These are phyloP conservation scores for Lomographa bimaculata DNA, from an alignment of 2,888 invertebrate species.

Conservation along the genomic window DNA sequence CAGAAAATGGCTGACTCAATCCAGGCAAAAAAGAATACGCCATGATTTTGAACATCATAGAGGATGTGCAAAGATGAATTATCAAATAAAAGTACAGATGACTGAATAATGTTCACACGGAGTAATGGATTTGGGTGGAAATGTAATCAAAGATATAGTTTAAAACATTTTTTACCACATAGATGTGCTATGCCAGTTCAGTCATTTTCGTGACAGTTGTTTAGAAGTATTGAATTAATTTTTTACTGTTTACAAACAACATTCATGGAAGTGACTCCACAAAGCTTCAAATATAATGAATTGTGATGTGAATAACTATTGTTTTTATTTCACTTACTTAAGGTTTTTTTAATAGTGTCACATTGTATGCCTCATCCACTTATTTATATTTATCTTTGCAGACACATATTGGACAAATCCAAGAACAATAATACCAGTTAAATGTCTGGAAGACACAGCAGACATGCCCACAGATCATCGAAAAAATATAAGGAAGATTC, in stretches of 20 bases:
- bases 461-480: conserved; percentile 44
- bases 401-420: conserved; percentile 40
- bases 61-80: conserved; percentile 47
- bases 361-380: conserved; percentile 24
- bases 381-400: conserved; percentile 57
- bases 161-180: conserved; percentile 47
- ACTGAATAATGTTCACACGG: conserved; percentile 66
- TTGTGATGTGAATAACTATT: conserved; percentile 27
- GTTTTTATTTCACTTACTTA: conserved; percentile 27
- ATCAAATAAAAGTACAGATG: conserved; percentile 56
- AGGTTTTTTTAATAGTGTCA: conserved; percentile 26
- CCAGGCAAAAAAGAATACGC: no score
- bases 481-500: conserved; percentile 48
- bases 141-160: conserved; percentile 80
- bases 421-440: conserved; percentile 13
- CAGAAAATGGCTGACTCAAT: conserved; percentile 32
- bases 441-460: conserved; percentile 41
- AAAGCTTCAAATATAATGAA: conserved; percentile 43
- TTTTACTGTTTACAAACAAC: conserved; percentile 30
- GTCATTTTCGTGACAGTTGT: conserved; percentile 65
- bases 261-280: conserved; percentile 53
- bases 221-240: conserved; percentile 4
- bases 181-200: conserved; percentile 36
- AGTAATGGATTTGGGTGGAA: conserved; percentile 69
- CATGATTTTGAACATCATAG: conserved; percentile 34